A percentile compares a stretch with the other conserved stretches of the same genome.
Conservation (phyloP, 2,113 vertebrate genomes). For the Rhea americana region DNA sequence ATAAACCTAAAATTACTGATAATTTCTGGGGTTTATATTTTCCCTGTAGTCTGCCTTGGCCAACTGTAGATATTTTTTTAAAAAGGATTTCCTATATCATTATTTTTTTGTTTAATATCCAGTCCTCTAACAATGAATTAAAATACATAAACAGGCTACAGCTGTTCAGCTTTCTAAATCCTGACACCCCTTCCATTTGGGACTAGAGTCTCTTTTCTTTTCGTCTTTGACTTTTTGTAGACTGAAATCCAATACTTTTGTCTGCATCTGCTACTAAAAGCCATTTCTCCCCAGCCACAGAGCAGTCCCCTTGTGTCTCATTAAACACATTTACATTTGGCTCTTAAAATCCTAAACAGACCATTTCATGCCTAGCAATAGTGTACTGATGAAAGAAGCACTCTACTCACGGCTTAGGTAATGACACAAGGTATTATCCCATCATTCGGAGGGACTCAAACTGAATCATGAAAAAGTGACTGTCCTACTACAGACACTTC, state of each 20-base stretch:
- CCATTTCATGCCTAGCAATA: conserved; percentile 74
- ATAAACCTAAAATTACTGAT: conserved; percentile 3
- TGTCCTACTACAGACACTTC: not conserved
- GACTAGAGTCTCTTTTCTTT: conserved; percentile 64
- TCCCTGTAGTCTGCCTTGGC: not conserved
- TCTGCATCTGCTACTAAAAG: conserved; percentile 82
- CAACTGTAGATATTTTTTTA: not conserved
- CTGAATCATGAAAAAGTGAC: not conserved
- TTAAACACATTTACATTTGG: conserved; percentile 84
- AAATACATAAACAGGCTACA: conserved; percentile 62
- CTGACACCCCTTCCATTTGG: conserved; percentile 62
- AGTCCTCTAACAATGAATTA: conserved; percentile 40
- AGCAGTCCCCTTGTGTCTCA: conserved; percentile 77
- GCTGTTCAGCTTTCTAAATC: conserved; percentile 69
- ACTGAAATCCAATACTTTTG: conserved; percentile 82
- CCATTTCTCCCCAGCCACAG: conserved; percentile 71
- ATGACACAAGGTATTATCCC: not conserved
- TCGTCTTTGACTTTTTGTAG: conserved; percentile 73
- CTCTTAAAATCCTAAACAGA: conserved; percentile 79
- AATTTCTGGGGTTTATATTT: not conserved
- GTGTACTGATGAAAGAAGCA: conserved; percentile 63
- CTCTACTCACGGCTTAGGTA: conserved; percentile 35
- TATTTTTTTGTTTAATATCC: conserved; percentile 47
- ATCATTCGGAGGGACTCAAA: not conserved
- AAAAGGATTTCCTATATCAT: not conserved